A percentile compares a stretch with the other conserved stretches of the same genome.
phyloP scores from a whole-genome alignment of 2,888 invertebrate species.

The Drosophila monieri region DNA sequence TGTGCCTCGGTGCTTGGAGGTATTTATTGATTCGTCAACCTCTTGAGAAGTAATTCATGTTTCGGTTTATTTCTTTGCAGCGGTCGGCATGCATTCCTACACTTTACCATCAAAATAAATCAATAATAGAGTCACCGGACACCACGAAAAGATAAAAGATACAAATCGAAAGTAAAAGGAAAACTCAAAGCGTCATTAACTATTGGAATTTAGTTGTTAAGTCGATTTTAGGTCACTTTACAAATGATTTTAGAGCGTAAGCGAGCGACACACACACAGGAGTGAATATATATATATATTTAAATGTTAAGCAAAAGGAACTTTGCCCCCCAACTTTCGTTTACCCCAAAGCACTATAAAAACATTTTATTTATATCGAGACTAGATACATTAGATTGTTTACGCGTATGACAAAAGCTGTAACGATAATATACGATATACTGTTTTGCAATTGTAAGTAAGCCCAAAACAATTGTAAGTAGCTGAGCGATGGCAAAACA shows the following conservation, averaged over 20 bases:
- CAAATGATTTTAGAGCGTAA: slow-evolving; percentile 68
- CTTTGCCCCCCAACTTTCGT: slow-evolving; percentile 28
- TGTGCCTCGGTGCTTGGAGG: slow-evolving; percentile 35
- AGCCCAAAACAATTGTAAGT: slow-evolving; percentile 58
- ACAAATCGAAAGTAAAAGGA: background rate
- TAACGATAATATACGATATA: slow-evolving; percentile 44
- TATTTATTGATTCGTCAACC: slow-evolving; percentile 17
- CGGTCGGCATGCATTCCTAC: slow-evolving; percentile 46
- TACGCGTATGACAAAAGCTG: slow-evolving; percentile 57
- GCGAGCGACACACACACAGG: slow-evolving; percentile 24
- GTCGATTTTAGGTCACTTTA: slow-evolving; percentile 65
- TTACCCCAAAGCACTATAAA: slow-evolving; percentile 32
- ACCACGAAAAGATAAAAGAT: background rate
- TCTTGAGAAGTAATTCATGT: background rate
- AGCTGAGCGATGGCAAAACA: slow-evolving; percentile 40
- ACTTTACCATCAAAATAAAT: slow-evolving; percentile 30
- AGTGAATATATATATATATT: slow-evolving; percentile 31
- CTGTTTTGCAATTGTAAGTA: slow-evolving; percentile 52
- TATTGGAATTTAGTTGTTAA: slow-evolving; percentile 72
- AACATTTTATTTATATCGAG: slow-evolving; percentile 49
- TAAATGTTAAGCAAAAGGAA: slow-evolving; percentile 25
- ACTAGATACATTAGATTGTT: slow-evolving; percentile 63
- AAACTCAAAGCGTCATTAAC: slow-evolving; percentile 65
- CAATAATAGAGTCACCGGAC: slow-evolving; percentile 22
- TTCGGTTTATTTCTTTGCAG: slow-evolving; percentile 29